These are phyloP conservation scores for Natrix natrix DNA, from an alignment of 2,797 vertebrate genomes.

Conservation along the genomic window DNA sequence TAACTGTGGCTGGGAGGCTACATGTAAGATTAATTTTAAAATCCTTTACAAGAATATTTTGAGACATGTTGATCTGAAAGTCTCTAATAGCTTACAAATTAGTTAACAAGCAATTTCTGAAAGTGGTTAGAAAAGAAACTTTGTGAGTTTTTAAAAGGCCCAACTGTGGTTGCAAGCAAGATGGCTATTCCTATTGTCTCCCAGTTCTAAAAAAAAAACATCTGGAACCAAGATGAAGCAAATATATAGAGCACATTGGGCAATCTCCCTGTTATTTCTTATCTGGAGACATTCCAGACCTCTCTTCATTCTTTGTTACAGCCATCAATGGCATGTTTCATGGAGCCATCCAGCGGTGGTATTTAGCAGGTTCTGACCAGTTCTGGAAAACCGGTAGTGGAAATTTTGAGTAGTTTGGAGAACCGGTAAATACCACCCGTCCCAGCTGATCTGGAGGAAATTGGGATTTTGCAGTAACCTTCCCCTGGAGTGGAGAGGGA, in stretches of 20 bases:
- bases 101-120: neutral
- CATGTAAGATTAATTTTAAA: neutral
- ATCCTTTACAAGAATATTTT: neutral
- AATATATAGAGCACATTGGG: neutral
- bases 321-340: neutral
- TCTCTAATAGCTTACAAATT: neutral
- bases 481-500: no score
- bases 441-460: no score
- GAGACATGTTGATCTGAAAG: neutral
- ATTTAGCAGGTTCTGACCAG: no score
- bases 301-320: neutral
- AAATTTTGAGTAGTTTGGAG: no score
- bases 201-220: neutral
- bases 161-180: neutral
- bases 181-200: neutral
- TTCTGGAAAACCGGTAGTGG: no score
- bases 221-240: neutral
- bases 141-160: neutral
- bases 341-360: neutral
- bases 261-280: neutral
- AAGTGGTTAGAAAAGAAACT: neutral
- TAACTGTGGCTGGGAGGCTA: neutral
- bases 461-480: no score
- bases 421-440: no score
- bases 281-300: neutral